Evolutionary conservation across 2,113 vertebrate species (phyloP).

Genomic region (Xiphophorus maculatus): DNA sequence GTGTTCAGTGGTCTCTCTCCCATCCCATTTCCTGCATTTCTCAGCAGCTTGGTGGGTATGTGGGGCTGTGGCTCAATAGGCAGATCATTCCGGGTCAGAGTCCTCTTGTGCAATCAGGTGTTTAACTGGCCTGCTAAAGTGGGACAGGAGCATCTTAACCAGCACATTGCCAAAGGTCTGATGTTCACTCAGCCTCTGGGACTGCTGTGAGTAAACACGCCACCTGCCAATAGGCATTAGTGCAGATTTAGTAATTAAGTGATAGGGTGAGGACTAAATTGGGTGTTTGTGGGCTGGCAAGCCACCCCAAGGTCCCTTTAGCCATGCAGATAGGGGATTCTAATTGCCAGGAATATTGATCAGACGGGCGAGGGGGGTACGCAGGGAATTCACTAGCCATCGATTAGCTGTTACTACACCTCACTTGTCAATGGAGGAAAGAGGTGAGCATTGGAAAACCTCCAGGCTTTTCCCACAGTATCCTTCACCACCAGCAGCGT

Average conservation of each 20-base stretch:
- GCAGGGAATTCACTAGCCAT: slow-evolving; percentile 79
- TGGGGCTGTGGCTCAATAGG: slow-evolving; percentile 58
- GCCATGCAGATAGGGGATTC: slow-evolving; percentile 86
- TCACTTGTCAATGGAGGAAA: slow-evolving; percentile 75
- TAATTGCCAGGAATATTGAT: slow-evolving; percentile 88
- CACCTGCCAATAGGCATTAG: slow-evolving; percentile 86
- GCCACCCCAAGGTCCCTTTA: slow-evolving; percentile 79
- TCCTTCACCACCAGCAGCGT: slow-evolving; percentile 41
- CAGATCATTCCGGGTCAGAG: slow-evolving; percentile 66
- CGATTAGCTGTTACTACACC: slow-evolving; percentile 85
- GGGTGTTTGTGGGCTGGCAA: slow-evolving; percentile 82
- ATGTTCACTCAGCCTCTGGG: slow-evolving; percentile 75
- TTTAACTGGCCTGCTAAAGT: slow-evolving; percentile 76
- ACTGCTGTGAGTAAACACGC: slow-evolving; percentile 64
- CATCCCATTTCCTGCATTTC: not conserved
- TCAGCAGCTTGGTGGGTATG: slow-evolving; percentile 27
- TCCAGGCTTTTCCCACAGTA: slow-evolving; percentile 66
- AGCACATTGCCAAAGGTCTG: slow-evolving; percentile 80
- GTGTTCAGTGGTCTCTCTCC: not conserved
- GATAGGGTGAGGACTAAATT: slow-evolving; percentile 86
- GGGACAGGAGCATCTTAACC: slow-evolving; percentile 70
- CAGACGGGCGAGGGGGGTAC: slow-evolving; percentile 71
- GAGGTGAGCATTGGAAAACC: slow-evolving; percentile 68
- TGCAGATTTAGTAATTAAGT: slow-evolving; percentile 87
- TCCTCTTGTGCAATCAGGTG: slow-evolving; percentile 75